Evolutionary conservation across 2,113 vertebrate genomes (phyloP).

Genomic region (Paramisgurnus dabryanus): DNA sequence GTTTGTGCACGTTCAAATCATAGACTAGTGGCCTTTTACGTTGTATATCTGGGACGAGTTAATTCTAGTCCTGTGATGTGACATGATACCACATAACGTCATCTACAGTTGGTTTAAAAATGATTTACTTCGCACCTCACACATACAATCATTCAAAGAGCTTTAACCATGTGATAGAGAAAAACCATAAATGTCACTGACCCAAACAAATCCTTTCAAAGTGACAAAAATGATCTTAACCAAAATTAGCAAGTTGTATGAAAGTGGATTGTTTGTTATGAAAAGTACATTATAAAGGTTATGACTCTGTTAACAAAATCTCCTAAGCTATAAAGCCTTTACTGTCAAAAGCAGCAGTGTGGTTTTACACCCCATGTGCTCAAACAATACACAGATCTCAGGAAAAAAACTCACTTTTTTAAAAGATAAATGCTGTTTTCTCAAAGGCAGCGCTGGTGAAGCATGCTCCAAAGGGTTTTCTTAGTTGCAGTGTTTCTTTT

Average conservation of each 20-base stretch:
- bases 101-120: neutral
- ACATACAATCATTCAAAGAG: neutral
- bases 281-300: neutral
- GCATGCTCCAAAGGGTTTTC: conserved; percentile 44
- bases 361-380: conserved; percentile 55
- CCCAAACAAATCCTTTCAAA: neutral
- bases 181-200: neutral
- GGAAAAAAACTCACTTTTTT: conserved; percentile 57
- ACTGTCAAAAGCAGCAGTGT: conserved; percentile 49
- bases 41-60: neutral
- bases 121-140: neutral
- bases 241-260: neutral
- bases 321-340: conserved; percentile 28
- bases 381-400: conserved; percentile 33
- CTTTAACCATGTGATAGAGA: neutral
- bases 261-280: neutral
- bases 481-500: conserved; percentile 39
- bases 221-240: neutral
- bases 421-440: conserved; percentile 32
- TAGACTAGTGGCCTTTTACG: neutral
- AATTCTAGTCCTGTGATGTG: neutral
- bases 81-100: conserved; percentile 24
- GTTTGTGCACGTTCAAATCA: neutral
- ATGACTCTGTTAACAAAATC: neutral
- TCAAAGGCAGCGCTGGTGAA: conserved; percentile 22